phyloP scores from a whole-genome alignment of 2,888 invertebrate genomes.

The Polyommatus icarus region DNA sequence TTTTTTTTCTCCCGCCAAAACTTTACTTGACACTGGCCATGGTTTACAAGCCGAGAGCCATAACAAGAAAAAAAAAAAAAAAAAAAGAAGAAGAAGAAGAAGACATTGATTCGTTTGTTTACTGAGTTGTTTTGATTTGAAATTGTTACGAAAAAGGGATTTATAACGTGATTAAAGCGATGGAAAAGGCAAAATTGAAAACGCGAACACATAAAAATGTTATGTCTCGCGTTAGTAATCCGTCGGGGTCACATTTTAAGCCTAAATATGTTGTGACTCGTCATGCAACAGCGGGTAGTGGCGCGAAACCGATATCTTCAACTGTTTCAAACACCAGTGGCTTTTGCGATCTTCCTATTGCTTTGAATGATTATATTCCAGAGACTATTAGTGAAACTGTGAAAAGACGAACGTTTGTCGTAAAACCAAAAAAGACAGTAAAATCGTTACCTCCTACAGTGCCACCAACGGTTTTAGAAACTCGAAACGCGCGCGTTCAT shows the following conservation, averaged over 20 bases:
- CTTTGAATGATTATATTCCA: slow-evolving; percentile 61
- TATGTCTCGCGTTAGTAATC: slow-evolving; percentile 63
- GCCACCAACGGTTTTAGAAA: slow-evolving; percentile 48
- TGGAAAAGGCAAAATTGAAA: slow-evolving; percentile 40
- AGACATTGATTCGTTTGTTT: slow-evolving; percentile 8
- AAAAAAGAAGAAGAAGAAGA: not conserved
- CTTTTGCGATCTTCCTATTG: slow-evolving; percentile 63
- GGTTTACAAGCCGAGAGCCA: too few relatives aligned
- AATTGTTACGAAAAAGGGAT: not conserved
- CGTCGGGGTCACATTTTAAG: slow-evolving; percentile 50
- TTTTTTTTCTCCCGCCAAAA: too few relatives aligned
- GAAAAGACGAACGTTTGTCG: slow-evolving; percentile 51
- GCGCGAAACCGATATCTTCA: slow-evolving; percentile 65
- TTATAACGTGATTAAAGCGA: not conserved
- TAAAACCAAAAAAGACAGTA: slow-evolving; percentile 65
- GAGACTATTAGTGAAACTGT: slow-evolving; percentile 47
- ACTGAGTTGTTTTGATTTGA: slow-evolving; percentile 1
- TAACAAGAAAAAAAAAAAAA: too few relatives aligned
- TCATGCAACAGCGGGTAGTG: slow-evolving; percentile 57
- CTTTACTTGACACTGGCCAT: too few relatives aligned
- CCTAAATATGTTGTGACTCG: slow-evolving; percentile 58
- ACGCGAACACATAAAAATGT: slow-evolving; percentile 61
- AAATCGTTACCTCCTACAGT: slow-evolving; percentile 61
- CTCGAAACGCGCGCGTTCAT: slow-evolving; percentile 43
- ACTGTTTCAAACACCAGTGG: slow-evolving; percentile 53